Conservation (phyloP, 2,113 vertebrate genomes). For the Clarias gariepinus region DNA sequence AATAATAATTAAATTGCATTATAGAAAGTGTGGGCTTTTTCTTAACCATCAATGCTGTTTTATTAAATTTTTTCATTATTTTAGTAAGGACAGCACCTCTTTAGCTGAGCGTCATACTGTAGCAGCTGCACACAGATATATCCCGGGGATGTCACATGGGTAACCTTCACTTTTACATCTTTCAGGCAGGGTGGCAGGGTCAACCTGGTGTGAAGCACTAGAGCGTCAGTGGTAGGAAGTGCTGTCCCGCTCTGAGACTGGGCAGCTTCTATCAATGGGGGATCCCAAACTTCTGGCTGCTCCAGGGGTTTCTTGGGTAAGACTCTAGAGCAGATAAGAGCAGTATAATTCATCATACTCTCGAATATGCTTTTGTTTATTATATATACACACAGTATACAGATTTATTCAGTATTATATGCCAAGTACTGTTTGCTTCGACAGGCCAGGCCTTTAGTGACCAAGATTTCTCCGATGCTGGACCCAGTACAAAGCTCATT, state of each 20-base stretch:
- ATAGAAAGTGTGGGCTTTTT: neutral
- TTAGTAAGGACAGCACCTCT: constrained; percentile 70
- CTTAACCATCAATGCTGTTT: neutral
- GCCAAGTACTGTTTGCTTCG: constrained; percentile 59
- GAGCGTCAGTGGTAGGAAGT: neutral
- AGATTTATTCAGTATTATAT: neutral
- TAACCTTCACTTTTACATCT: constrained; percentile 74
- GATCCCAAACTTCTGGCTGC: constrained; percentile 63
- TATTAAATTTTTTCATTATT: neutral
- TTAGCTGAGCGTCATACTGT: constrained; percentile 72
- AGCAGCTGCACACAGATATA: constrained; percentile 83
- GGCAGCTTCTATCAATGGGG: constrained; percentile 59
- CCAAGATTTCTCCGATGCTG: constrained; percentile 63
- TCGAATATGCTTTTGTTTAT: too few species aligned
- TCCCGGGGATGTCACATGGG: constrained; percentile 82
- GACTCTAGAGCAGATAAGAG: constrained; percentile 46
- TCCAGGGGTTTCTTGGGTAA: constrained; percentile 30
- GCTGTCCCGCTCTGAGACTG: neutral
- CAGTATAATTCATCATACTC: too few species aligned
- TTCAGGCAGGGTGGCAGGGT: constrained; percentile 56
- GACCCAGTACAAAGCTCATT: constrained; percentile 18
- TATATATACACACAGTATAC: too few species aligned
- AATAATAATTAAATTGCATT: too few species aligned
- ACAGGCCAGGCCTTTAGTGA: constrained; percentile 62
- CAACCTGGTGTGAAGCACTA: constrained; percentile 52